Evolutionary conservation across 2,113 vertebrate genomes (phyloP), one percentile per base, ranked within the genome.

Genomic region (Nesogale talazaci): DNA sequence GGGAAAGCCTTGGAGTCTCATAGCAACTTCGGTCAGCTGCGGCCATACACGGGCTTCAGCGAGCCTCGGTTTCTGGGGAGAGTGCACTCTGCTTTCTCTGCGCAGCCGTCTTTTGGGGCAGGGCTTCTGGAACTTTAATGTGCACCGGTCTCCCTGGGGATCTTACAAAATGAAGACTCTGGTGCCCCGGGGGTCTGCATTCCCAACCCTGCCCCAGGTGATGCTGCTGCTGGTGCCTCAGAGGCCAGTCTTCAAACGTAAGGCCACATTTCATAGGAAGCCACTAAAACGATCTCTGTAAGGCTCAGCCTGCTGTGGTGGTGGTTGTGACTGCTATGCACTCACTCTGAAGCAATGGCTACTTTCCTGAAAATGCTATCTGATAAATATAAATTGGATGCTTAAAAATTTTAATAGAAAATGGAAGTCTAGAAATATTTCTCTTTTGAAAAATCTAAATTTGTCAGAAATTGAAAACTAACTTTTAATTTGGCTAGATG

Each of bases 11-110:
- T 2, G 2, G n/a, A 78, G 17, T 27, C 38, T 81, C 57, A 78
- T 57, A 78, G 56, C n/a, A 91, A 25, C 78, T 86, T 86, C 20
- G 63, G 29, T 91, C 81, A 89, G 52, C 80, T 15, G 3, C 56
- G 84, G 84, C 84, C 69, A 27, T 77, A 89, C 80, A 88, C 70
- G 15, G 46, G 80, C 77, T 89, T 75, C n/a, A 89, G 70, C 59
- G 81, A 67, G 36, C 72, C 65, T 69, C 11, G 27, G 81, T 93
- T 92, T 91, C 83, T 83, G 89, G 65, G 77, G 83, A 89, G 36
- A 14, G 27, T 46, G 11, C 52, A 10, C 61, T 80, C 57, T 52
- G 31, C 36, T 69, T 83, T 31, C 86, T 86, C 34, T 7, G 70
- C 69, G 56, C 22, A 75, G 63, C 27, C 81, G 56, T 74, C 59